Evolutionary conservation across 2,888 invertebrate genomes (phyloP), one percentile per base, ranked within the genome.

Genomic region (Serrognathus titanus): DNA sequence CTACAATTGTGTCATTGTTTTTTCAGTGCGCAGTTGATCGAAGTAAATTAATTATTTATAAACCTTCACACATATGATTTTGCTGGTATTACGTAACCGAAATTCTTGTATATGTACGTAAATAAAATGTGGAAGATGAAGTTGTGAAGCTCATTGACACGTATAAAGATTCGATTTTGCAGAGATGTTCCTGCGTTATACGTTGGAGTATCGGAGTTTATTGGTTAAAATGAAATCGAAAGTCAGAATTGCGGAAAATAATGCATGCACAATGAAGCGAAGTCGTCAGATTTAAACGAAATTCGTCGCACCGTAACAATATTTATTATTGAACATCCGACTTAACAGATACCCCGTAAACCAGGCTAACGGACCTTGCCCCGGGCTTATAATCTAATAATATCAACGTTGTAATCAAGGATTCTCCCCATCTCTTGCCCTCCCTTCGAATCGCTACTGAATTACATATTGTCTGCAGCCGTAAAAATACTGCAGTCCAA

Each of bases 361-460:
- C 55, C 47, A 46, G 49, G 46, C 53, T 51, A 48, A 48, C 60
- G 58, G 61, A 63, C 61, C 60, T 61, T 60, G 56, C 60, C 60
- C 57, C 62, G 64, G 70, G 71, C 70, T 66, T 65, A 70, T 71
- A 72, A 72, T 71, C 71, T 71, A 71, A 72, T 72, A 72, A 72
- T 71, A 68, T 69, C 70, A 68, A 66, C 67, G 65, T 67, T 69
- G 71, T 72, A 71, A 72, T 72, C 71, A 72, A 70, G 69, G 66
- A 69, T 63, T 70, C 66, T 61, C 63, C 62, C 65, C 61, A 62
- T 57, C 66, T 62, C 63, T 60, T 59, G 59, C 62, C 60, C 61
- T 48, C 61, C 50, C 63, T 57, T 63, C 60, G 59, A 59, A 59
- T 61, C 59, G 58, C 67, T 64, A 57, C 62, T 61, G 65, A 63